phyloP scores from a whole-genome alignment of 2,888 invertebrate genomes.

The Teleogryllus oceanicus region DNA sequence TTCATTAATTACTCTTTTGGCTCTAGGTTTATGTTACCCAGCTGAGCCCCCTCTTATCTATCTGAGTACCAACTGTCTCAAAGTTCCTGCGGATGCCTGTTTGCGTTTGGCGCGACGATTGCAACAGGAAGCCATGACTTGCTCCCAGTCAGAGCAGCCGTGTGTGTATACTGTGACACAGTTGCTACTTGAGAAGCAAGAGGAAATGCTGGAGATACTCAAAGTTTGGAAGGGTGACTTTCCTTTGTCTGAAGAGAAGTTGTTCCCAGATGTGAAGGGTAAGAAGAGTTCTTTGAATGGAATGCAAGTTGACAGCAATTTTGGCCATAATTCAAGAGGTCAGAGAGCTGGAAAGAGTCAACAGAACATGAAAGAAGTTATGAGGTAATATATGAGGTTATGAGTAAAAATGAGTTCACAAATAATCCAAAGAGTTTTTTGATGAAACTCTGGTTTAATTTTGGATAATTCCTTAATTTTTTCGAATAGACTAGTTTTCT shows the following conservation, averaged over 20 bases:
- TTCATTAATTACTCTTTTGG: conserved; percentile 26
- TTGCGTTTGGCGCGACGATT: conserved; percentile 64
- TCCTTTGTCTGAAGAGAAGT: background rate
- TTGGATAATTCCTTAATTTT: no score
- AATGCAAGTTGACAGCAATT: background rate
- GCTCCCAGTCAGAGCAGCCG: conserved; percentile 67
- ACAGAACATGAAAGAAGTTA: conserved; percentile 6
- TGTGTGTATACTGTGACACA: conserved; percentile 48
- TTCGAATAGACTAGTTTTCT: no score
- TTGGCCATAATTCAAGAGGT: background rate
- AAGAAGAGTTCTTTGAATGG: background rate
- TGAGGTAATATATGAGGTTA: background rate
- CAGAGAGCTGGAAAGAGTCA: background rate
- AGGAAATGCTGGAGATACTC: conserved; percentile 52
- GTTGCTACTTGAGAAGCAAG: conserved; percentile 62
- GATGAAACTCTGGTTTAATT: no score
- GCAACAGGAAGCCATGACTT: conserved; percentile 62
- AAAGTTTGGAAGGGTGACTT: background rate
- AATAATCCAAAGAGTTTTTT: no score
- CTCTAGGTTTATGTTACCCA: conserved; percentile 61
- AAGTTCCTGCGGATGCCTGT: conserved; percentile 59
- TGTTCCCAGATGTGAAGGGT: background rate
- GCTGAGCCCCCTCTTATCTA: conserved; percentile 70
- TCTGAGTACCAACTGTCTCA: conserved; percentile 59
- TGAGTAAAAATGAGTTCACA: no score